phyloP scores from a whole-genome alignment of 1,140 invertebrate genomes.

The Zaprionus taronus region DNA sequence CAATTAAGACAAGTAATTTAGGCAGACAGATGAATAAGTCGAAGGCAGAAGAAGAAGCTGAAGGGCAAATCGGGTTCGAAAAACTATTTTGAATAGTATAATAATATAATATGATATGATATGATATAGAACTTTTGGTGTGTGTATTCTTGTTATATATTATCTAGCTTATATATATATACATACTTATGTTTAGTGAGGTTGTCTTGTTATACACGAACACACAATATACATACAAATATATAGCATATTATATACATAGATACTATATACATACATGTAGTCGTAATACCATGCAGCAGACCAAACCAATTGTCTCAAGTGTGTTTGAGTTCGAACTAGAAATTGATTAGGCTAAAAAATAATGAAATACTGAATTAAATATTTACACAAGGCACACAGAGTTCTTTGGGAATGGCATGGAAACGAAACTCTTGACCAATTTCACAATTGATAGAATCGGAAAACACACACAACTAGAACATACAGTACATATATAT shows the following conservation, averaged over 20 bases:
- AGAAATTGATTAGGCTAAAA: constrained; percentile 38
- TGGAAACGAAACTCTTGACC: constrained; percentile 40
- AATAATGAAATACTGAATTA: constrained; percentile 32
- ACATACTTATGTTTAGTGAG: constrained; percentile 77
- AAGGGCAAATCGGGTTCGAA: constrained; percentile 57
- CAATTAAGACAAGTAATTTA: constrained; percentile 71
- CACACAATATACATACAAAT: constrained; percentile 51
- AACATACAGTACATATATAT: constrained; percentile 6
- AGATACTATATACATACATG: constrained; percentile 33
- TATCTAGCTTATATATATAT: constrained; percentile 58
- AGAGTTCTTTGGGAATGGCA: constrained; percentile 6
- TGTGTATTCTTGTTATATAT: constrained; percentile 79
- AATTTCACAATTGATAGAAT: constrained; percentile 33
- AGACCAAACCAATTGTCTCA: constrained; percentile 71
- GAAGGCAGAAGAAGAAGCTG: not conserved
- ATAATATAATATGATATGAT: constrained; percentile 51
- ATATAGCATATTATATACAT: constrained; percentile 48
- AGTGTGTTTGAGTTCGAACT: constrained; percentile 52
- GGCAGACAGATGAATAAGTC: constrained; percentile 34
- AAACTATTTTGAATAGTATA: constrained; percentile 73
- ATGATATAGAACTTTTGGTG: constrained; percentile 62
- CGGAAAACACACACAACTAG: constrained; percentile 12
- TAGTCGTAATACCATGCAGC: constrained; percentile 51
- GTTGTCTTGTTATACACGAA: constrained; percentile 76
- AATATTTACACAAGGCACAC: constrained; percentile 14